Evolutionary conservation across 2,113 vertebrate genomes (phyloP).

Genomic region (Chloropsis cyanopogon): DNA sequence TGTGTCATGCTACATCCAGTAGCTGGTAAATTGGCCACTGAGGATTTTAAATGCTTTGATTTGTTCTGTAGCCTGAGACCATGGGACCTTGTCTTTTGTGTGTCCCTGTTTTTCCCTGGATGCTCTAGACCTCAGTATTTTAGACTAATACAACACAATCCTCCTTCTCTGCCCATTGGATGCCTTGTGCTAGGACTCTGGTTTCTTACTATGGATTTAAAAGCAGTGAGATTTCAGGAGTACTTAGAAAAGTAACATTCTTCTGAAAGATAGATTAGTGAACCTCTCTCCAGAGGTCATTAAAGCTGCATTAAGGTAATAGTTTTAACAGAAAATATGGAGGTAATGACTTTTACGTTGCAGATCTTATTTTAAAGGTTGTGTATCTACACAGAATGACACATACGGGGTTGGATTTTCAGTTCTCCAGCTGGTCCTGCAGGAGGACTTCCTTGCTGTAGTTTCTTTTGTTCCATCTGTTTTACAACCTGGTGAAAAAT

Average conservation of each 20-base stretch:
- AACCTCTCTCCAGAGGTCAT: not conserved
- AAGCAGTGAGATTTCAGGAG: not conserved
- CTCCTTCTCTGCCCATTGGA: not conserved
- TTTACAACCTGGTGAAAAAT: constrained; percentile 80
- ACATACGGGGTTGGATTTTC: constrained; percentile 76
- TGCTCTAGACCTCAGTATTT: not conserved
- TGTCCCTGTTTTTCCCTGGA: not conserved
- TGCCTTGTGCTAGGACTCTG: not conserved
- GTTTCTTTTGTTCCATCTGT: constrained; percentile 90
- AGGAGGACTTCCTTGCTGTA: constrained; percentile 78
- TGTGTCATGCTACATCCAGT: not conserved
- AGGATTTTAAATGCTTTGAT: not conserved
- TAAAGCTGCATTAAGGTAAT: not conserved
- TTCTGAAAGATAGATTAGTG: not conserved
- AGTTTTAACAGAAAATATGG: not conserved
- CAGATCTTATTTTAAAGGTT: not conserved
- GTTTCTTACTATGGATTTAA: not conserved
- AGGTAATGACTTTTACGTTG: not conserved
- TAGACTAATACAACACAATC: not conserved
- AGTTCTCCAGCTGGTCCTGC: constrained; percentile 76
- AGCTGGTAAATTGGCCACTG: not conserved
- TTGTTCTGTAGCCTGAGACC: not conserved
- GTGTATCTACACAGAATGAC: not conserved
- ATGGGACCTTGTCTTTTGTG: not conserved
- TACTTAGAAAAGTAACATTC: not conserved